Evolutionary conservation across 2,888 invertebrate genomes (phyloP).

Genomic region (Caenorhabditis auriculariae): DNA sequence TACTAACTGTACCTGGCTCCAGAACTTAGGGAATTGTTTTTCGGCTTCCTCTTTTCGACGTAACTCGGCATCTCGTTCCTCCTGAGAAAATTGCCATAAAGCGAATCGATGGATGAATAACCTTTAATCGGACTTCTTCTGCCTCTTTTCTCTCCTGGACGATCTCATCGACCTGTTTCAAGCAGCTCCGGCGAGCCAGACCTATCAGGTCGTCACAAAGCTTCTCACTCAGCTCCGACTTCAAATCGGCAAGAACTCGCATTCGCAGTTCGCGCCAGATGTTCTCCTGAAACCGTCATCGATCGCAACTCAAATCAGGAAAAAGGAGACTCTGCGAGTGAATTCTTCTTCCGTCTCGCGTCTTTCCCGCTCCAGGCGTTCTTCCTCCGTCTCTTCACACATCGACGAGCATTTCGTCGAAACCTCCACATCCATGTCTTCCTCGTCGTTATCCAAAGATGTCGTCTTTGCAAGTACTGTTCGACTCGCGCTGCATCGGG

Average conservation of each 20-base stretch:
- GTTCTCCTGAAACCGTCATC: background rate
- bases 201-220: slow-evolving; percentile 12
- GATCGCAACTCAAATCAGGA: background rate
- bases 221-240: slow-evolving; percentile 3
- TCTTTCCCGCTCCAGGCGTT: background rate
- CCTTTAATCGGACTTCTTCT: slow-evolving; percentile 5
- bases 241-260: slow-evolving; percentile 1
- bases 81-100: background rate
- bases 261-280: background rate
- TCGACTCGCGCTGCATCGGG: no score
- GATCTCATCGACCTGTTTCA: slow-evolving; percentile 6
- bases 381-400: slow-evolving; percentile 5
- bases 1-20: background rate
- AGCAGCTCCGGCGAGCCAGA: slow-evolving; percentile 7
- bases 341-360: background rate
- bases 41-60: background rate
- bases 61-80: background rate
- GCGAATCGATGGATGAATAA: background rate
- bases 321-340: background rate
- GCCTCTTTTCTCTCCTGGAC: slow-evolving; percentile 1
- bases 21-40: background rate
- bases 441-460: no score
- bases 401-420: no score
- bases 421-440: slow-evolving; percentile 33
- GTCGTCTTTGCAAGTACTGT: no score